Percentiles rank a stretch among this genome's conserved stretches.
phyloP scores from a whole-genome alignment of 2,797 vertebrate genomes.

The Decapterus maruadsi region DNA sequence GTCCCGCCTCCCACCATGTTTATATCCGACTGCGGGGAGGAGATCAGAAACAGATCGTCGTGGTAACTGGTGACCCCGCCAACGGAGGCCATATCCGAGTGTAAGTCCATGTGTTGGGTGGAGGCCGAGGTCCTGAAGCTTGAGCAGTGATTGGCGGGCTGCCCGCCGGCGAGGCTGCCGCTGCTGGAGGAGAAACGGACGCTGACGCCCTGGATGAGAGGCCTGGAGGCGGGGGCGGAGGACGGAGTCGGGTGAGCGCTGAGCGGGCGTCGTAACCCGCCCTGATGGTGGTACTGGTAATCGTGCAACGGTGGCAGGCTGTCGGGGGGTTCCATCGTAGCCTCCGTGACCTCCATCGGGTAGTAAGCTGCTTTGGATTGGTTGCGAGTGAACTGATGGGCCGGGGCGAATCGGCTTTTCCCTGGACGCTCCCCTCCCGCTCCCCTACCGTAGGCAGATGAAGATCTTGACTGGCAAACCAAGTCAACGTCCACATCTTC shows the following conservation, averaged over 20 bases:
- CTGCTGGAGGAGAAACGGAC: conserved; percentile 93
- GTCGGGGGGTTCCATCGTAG: conserved; percentile 87
- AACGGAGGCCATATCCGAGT: conserved; percentile 89
- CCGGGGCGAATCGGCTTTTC: conserved; percentile 87
- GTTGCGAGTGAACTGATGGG: conserved; percentile 92
- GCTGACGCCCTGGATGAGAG: conserved; percentile 92
- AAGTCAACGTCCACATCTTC: conserved; percentile 75
- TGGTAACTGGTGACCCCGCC: conserved; percentile 84
- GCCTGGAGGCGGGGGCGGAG: conserved; percentile 86
- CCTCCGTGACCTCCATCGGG: conserved; percentile 84
- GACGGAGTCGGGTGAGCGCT: conserved; percentile 89
- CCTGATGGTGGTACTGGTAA: conserved; percentile 68
- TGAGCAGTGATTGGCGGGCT: conserved; percentile 83
- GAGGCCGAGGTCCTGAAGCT: conserved; percentile 92
- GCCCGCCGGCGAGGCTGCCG: conserved; percentile 89
- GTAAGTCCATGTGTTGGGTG: conserved; percentile 93
- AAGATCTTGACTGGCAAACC: conserved; percentile 81
- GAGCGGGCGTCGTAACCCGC: conserved; percentile 89
- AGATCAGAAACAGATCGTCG: conserved; percentile 91
- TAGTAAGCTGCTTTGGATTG: conserved; percentile 94
- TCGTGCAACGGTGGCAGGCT: conserved; percentile 77
- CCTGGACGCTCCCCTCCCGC: conserved; percentile 71
- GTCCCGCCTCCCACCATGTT: conserved; percentile 82
- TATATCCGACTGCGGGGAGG: conserved; percentile 88
- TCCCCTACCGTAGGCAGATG: conserved; percentile 87